Evolutionary conservation across 2,888 invertebrate genomes (phyloP).

Genomic region (Schizotus pectinicornis): DNA sequence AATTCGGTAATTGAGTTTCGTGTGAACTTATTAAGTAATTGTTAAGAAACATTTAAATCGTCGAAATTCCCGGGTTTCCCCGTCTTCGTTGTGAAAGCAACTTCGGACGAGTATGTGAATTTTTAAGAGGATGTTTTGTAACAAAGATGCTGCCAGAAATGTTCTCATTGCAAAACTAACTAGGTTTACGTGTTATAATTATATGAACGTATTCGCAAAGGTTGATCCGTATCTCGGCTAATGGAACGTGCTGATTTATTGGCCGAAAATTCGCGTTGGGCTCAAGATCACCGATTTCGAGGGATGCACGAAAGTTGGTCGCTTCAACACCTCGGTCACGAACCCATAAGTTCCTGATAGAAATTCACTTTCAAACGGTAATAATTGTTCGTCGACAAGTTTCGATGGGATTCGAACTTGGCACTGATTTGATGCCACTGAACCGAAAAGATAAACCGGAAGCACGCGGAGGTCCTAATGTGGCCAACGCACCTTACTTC

Average conservation of each 20-base stretch:
- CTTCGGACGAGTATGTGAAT: conserved; percentile 6
- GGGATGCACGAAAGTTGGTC: no score
- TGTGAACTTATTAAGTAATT: not conserved
- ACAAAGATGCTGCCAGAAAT: conserved; percentile 7
- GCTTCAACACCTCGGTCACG: no score
- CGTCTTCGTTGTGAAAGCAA: not conserved
- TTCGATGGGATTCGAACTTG: conserved; percentile 10
- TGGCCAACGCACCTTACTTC: conserved; percentile 9
- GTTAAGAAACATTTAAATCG: conserved; percentile 9
- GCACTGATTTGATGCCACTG: conserved; percentile 13
- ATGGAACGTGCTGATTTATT: no score
- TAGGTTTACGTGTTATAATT: conserved; percentile 8
- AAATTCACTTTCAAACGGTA: not conserved
- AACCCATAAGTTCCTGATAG: no score
- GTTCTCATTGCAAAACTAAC: conserved; percentile 6
- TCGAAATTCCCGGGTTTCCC: not conserved
- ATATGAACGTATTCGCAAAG: not conserved
- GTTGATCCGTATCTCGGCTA: no score
- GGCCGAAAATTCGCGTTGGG: no score
- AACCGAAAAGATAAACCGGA: conserved; percentile 13
- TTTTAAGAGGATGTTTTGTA: conserved; percentile 9
- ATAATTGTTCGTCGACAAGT: not conserved
- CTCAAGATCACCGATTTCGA: no score
- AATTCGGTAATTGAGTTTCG: no score
- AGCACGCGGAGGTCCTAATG: not conserved